Evolutionary conservation across 2,888 invertebrate genomes (phyloP).

Genomic region (Pterostichus madidus): DNA sequence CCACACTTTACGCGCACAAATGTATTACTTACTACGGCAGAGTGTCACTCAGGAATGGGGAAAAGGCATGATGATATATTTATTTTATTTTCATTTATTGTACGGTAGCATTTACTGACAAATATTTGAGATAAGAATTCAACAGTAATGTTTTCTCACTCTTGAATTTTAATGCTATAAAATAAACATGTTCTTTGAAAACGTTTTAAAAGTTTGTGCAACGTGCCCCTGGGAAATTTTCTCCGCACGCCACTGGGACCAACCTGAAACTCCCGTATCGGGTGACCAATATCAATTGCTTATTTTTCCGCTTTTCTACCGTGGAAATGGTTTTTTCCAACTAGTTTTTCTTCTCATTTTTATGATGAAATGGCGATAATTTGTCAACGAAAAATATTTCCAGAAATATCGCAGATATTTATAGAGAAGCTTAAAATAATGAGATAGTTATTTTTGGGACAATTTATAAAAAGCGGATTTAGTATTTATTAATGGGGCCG

Average conservation of each 20-base stretch:
- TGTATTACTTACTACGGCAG: too few species aligned
- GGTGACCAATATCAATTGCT: conserved; percentile 3
- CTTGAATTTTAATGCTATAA: too few species aligned
- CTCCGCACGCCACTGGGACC: background rate
- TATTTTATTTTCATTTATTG: too few species aligned
- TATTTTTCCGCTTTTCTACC: background rate
- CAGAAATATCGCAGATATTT: background rate
- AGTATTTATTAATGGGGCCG: background rate
- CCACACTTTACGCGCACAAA: too few species aligned
- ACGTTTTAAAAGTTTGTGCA: background rate
- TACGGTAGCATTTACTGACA: too few species aligned
- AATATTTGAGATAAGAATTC: too few species aligned
- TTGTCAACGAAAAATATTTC: background rate
- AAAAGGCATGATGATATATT: too few species aligned
- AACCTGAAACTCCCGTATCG: background rate
- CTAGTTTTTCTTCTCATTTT: background rate
- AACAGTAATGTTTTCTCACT: too few species aligned
- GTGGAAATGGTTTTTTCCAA: background rate
- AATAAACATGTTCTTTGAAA: background rate
- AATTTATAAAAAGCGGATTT: background rate
- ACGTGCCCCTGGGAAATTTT: background rate
- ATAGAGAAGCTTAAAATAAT: background rate
- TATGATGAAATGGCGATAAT: background rate
- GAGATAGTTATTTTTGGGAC: background rate
- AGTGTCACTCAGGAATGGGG: too few species aligned